These are phyloP conservation scores for Margarornis squamiger DNA, from an alignment of 2,797 vertebrate genomes.

Conservation along the genomic window DNA sequence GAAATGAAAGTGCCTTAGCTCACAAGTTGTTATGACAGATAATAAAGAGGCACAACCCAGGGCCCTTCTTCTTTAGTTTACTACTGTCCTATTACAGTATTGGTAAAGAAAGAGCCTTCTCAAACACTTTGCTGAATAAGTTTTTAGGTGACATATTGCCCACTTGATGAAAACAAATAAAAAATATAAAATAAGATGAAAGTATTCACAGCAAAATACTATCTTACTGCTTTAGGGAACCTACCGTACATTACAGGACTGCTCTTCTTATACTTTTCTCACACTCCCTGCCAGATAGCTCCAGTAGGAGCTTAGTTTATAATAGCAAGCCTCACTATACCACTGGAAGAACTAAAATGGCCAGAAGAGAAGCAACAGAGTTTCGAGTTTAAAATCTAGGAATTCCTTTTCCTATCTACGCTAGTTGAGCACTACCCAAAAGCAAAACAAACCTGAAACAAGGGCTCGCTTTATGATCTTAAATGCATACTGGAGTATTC, in stretches of 20 bases:
- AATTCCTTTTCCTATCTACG: background rate
- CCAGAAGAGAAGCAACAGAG: background rate
- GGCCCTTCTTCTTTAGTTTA: background rate
- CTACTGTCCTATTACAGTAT: background rate
- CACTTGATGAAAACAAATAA: background rate
- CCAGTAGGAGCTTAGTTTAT: background rate
- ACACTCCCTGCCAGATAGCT: background rate
- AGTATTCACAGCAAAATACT: background rate
- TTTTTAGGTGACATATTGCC: background rate
- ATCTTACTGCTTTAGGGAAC: background rate
- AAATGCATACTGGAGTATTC: background rate
- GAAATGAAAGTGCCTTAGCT: slow-evolving; percentile 26
- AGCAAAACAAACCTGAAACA: background rate
- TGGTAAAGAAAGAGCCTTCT: background rate
- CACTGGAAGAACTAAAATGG: background rate
- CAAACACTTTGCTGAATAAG: background rate
- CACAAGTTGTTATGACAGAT: background rate
- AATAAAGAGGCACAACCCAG: background rate
- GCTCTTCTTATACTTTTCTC: background rate
- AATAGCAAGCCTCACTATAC: background rate
- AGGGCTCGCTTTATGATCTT: background rate
- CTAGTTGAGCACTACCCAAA: background rate
- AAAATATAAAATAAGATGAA: background rate
- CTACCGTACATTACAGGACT: background rate
- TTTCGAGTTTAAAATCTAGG: background rate